Conservation (phyloP, 2,888 invertebrate species). For the Epicampocera succincta region DNA sequence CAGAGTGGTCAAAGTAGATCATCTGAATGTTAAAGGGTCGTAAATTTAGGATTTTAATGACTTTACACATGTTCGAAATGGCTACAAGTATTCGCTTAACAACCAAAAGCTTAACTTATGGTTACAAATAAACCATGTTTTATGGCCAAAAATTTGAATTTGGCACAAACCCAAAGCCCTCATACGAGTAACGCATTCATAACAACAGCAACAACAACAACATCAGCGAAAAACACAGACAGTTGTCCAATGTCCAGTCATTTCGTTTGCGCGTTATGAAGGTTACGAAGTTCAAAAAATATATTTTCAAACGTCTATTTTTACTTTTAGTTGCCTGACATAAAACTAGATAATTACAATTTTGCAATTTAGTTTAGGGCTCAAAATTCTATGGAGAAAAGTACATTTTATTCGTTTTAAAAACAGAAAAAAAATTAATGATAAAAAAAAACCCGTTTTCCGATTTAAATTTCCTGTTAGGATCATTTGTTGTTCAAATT, state of each 20-base stretch:
- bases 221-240: neutral
- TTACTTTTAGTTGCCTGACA: neutral
- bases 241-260: slow-evolving; percentile 25
- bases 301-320: neutral
- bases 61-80: slow-evolving; percentile 49
- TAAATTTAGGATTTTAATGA: slow-evolving; percentile 54
- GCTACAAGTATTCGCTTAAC: slow-evolving; percentile 16
- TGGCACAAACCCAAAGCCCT: slow-evolving; percentile 15
- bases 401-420: too few species aligned
- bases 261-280: neutral
- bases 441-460: slow-evolving; percentile 60
- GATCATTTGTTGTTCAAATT: slow-evolving; percentile 55
- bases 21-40: slow-evolving; percentile 49
- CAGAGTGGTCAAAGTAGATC: slow-evolving; percentile 55
- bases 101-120: slow-evolving; percentile 9
- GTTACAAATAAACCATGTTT: slow-evolving; percentile 48
- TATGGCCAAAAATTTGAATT: slow-evolving; percentile 48
- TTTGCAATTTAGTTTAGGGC: slow-evolving; percentile 1
- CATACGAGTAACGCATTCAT: slow-evolving; percentile 1
- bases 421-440: neutral
- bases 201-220: neutral
- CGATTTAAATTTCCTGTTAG: slow-evolving; percentile 15
- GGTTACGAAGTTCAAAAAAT: slow-evolving; percentile 16
- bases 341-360: slow-evolving; percentile 24
- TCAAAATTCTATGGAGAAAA: too few species aligned